Evolutionary conservation across 1,140 invertebrate species (phyloP).

Genomic region (Orchesella cincta): DNA sequence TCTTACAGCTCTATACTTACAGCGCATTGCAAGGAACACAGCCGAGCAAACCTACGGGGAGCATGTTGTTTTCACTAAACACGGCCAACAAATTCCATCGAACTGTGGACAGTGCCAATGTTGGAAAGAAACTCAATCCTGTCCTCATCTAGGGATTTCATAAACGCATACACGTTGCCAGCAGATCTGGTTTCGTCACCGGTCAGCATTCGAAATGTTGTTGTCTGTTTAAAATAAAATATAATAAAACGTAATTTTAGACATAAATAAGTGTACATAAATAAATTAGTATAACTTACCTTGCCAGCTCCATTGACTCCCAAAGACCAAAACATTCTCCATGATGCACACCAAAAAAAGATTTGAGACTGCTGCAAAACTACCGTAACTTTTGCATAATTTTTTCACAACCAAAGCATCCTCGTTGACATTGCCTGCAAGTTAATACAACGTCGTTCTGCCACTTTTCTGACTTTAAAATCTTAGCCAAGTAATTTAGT

Average conservation of each 20-base stretch:
- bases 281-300: no score
- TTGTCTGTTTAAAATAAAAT: no score
- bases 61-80: slow-evolving; percentile 58
- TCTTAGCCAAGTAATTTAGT: no score
- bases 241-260: no score
- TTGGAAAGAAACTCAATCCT: slow-evolving; percentile 41
- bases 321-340: slow-evolving; percentile 52
- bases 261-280: no score
- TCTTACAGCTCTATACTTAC: slow-evolving; percentile 47
- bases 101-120: slow-evolving; percentile 62
- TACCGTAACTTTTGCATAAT: slow-evolving; percentile 46
- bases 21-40: slow-evolving; percentile 55
- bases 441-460: no score
- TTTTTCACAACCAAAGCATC: slow-evolving; percentile 45
- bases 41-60: slow-evolving; percentile 58
- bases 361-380: slow-evolving; percentile 48
- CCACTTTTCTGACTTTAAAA: no score
- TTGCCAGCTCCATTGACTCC: slow-evolving; percentile 59
- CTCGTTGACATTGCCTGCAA: background rate
- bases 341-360: slow-evolving; percentile 49
- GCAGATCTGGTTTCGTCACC: slow-evolving; percentile 57
- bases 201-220: slow-evolving; percentile 67
- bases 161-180: slow-evolving; percentile 56
- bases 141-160: slow-evolving; percentile 59
- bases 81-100: slow-evolving; percentile 58